Percentiles rank a stretch among this genome's conserved stretches.
Conservation (phyloP, 2,888 invertebrate genomes). For the Kryphioiulus occultus region DNA sequence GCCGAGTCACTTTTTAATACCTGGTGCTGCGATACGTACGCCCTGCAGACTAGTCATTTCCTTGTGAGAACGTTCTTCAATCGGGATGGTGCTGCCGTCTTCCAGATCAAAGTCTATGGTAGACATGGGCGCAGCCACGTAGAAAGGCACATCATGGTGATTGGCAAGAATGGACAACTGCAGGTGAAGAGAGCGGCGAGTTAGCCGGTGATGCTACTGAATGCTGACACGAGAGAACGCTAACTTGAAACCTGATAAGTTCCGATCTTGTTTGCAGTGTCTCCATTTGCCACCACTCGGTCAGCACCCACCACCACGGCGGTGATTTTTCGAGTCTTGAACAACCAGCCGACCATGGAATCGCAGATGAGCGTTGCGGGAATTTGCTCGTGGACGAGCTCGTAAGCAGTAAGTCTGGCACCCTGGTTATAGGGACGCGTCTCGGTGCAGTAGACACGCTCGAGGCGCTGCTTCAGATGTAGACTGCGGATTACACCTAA, state of each 20-base stretch:
- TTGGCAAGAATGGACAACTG: slow-evolving; percentile 89
- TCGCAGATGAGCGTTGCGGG: slow-evolving; percentile 94
- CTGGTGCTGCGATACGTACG: slow-evolving; percentile 84
- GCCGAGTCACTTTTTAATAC: slow-evolving; percentile 67
- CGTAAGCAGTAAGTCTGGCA: slow-evolving; percentile 93
- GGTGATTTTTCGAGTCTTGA: slow-evolving; percentile 81
- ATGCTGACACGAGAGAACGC: not conserved
- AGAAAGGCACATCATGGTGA: slow-evolving; percentile 91
- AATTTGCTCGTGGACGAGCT: slow-evolving; percentile 89
- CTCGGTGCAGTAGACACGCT: slow-evolving; percentile 94
- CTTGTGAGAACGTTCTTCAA: slow-evolving; percentile 88
- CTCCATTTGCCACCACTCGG: slow-evolving; percentile 93
- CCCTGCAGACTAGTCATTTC: slow-evolving; percentile 94
- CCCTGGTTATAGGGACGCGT: slow-evolving; percentile 99
- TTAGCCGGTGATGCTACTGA: not conserved
- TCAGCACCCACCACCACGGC: slow-evolving; percentile 99
- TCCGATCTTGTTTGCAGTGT: slow-evolving; percentile 99
- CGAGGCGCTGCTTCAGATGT: slow-evolving; percentile 69
- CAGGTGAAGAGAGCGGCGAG: not conserved
- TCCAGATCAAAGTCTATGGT: slow-evolving; percentile 81
- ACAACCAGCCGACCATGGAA: slow-evolving; percentile 90
- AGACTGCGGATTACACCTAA: slow-evolving; percentile 83
- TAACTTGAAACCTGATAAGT: slow-evolving; percentile 77
- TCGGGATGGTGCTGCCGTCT: slow-evolving; percentile 85
- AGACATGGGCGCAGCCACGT: slow-evolving; percentile 91